These are phyloP conservation scores for Thermophis baileyi DNA, from an alignment of 2,113 vertebrate species.

Conservation along the genomic window DNA sequence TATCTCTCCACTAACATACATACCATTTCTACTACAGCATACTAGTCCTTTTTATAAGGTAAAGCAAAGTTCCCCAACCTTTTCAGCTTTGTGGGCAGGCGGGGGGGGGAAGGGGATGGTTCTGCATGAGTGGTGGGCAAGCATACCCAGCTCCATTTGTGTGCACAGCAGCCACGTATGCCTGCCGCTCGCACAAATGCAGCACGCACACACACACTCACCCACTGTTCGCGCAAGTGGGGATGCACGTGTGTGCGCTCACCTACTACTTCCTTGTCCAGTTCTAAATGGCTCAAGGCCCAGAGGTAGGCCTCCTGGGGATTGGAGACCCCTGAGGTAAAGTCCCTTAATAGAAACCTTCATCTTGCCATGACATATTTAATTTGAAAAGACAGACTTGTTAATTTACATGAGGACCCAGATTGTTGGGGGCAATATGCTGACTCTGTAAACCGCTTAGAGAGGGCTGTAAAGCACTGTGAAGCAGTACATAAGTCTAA, in stretches of 20 bases:
- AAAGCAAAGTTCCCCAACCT: not conserved
- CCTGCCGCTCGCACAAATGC: too few species aligned
- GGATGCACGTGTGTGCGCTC: too few species aligned
- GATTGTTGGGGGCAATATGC: too few species aligned
- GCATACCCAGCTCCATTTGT: not conserved
- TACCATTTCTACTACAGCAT: not conserved
- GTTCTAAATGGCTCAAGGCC: not conserved
- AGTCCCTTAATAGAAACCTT: not conserved
- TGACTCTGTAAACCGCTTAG: too few species aligned
- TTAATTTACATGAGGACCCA: not conserved
- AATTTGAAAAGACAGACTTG: not conserved
- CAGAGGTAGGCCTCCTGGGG: not conserved
- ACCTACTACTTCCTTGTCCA: not conserved
- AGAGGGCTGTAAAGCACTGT: too few species aligned
- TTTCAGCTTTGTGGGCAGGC: not conserved
- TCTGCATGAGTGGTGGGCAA: not conserved
- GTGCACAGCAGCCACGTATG: not conserved
- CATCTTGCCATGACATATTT: not conserved
- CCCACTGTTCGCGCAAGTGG: too few species aligned
- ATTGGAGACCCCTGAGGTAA: not conserved
- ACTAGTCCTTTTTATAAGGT: not conserved
- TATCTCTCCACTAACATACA: not conserved
- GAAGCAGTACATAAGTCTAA: too few species aligned
- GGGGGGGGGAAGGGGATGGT: not conserved
- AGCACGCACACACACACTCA: not conserved